Base-by-base conservation (phyloP, 2,888 invertebrate species). In the Pecten maximus region DNA sequence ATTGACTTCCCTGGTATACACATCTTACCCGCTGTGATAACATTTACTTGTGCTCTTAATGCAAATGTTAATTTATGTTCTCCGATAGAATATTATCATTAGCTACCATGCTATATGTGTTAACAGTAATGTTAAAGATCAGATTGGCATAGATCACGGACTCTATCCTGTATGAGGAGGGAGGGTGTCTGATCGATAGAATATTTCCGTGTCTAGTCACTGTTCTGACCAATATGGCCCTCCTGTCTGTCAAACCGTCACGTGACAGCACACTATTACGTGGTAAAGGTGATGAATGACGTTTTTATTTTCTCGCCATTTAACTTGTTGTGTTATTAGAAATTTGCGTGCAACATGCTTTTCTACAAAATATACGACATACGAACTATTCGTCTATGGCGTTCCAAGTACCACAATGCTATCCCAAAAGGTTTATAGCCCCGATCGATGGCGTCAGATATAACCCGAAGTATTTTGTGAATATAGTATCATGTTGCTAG, bases 311-410 rank as follows among this genome's bases (percentile, higher is more conserved):
- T 74, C 74, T 74, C 74, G 74, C 74, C 28, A 74, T 74, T 74
- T 74, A 74, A 74, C 74, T 74, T 74, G 35, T 74, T 74, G 74
- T 74, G 74, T 74, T 74, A 74, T 74, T 74, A 74, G 74, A 35
- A 74, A 74, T 15, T 74, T 35, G 74, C 74, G 74, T 74, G 74
- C 74, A 35, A 74, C 74, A 74, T 74, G 74, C 74, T 23, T 74
- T 35, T 74, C 35, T 74, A 19, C 50, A 54, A 54, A 54, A 12
- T 54, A 16, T 54, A 74, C 74, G 74, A 74, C 74, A 28, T 74
- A 74, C 35, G 28, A 74, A 28, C 74, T 74, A n/a, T 74, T 12
- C 4, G 74, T 74, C 4, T 74, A 74, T 74, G 28, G 74, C 74
- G 10, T 54, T 28, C 35, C 28, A 74, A 74, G 74, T 35, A 74